Evolutionary conservation across 2,113 vertebrate species (phyloP).

Genomic region (Accipiter cooperii): DNA sequence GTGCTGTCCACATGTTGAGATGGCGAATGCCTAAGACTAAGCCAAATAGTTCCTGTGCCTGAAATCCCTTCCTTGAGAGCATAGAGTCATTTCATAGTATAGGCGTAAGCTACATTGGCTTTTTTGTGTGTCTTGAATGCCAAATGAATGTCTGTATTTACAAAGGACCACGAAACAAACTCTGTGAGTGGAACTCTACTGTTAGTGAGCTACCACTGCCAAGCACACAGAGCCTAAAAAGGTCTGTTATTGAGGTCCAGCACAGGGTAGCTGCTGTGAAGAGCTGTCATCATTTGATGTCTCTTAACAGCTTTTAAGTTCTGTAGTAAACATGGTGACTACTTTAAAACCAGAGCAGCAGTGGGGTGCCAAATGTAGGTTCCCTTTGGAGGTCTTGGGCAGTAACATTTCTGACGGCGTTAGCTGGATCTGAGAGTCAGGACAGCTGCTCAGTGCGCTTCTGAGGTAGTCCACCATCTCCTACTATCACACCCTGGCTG

Average conservation of each 20-base stretch:
- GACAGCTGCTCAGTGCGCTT: neutral
- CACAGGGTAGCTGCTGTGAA: neutral
- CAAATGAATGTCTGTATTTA: slow-evolving; percentile 34
- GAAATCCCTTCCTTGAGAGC: slow-evolving; percentile 22
- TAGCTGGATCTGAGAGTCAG: neutral
- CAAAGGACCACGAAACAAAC: neutral
- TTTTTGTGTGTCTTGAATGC: neutral
- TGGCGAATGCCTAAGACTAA: neutral
- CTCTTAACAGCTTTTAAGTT: neutral
- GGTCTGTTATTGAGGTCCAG: slow-evolving; percentile 1
- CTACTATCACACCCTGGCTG: neutral
- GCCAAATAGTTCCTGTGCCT: neutral
- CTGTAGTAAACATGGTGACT: neutral
- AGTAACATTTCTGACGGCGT: neutral
- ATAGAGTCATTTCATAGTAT: neutral
- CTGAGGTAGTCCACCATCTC: neutral
- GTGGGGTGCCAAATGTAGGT: neutral
- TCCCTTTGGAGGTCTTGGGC: neutral
- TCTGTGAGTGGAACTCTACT: neutral
- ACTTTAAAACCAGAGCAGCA: neutral
- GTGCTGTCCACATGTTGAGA: neutral
- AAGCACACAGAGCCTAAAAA: neutral
- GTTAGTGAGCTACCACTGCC: neutral
- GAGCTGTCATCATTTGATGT: slow-evolving; percentile 5
- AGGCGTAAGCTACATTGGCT: neutral